phyloP scores from a whole-genome alignment of 2,888 invertebrate species.

The Zygogramma bicolorata region DNA sequence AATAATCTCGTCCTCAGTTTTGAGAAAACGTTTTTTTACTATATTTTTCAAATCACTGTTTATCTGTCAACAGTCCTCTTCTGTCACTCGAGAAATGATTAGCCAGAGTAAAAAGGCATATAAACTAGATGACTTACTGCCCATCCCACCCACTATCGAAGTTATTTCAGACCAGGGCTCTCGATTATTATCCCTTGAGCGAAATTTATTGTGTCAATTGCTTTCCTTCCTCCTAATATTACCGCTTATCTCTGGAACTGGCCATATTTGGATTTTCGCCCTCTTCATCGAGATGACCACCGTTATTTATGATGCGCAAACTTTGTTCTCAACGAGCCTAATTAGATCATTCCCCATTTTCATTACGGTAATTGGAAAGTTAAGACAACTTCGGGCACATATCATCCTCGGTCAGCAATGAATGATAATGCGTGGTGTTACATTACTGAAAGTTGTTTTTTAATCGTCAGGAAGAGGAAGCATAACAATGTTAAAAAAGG shows the following conservation, averaged over 20 bases:
- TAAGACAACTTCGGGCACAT: slow-evolving; percentile 46
- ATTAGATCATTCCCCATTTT: slow-evolving; percentile 57
- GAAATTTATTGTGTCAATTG: not conserved
- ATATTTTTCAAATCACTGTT: too few species aligned
- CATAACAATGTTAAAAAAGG: not conserved
- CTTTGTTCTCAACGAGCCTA: slow-evolving; percentile 47
- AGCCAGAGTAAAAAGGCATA: too few species aligned
- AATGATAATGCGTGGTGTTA: slow-evolving; percentile 6
- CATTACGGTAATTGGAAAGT: slow-evolving; percentile 57
- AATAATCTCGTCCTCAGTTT: too few species aligned
- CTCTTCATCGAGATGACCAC: slow-evolving; percentile 18
- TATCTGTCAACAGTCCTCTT: too few species aligned
- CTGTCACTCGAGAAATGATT: too few species aligned
- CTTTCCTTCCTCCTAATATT: not conserved
- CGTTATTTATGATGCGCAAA: slow-evolving; percentile 50
- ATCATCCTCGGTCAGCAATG: slow-evolving; percentile 16
- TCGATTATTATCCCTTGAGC: not conserved
- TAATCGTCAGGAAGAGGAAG: not conserved
- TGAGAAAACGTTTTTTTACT: too few species aligned
- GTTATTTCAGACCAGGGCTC: not conserved
- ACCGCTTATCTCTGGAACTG: not conserved
- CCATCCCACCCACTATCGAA: not conserved
- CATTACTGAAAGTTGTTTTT: not conserved
- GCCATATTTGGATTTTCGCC: slow-evolving; percentile 5
- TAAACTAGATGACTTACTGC: not conserved